Evolutionary conservation across 1,140 invertebrate species (phyloP).

Genomic region (Drosophila funebris): DNA sequence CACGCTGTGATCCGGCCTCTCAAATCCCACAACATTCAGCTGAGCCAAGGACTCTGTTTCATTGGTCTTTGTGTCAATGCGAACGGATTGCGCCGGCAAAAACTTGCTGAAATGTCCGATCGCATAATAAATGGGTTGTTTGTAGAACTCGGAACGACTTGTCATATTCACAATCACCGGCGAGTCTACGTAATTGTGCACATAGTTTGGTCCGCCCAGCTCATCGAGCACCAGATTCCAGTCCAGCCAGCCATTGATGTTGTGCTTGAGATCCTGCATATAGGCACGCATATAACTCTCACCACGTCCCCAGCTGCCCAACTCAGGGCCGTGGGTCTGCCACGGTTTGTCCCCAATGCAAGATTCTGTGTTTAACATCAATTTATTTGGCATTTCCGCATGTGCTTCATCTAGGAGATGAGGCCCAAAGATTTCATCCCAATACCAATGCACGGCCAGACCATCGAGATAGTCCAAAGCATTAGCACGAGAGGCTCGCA

Average conservation of each 20-base stretch:
- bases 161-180: slow-evolving; percentile 89
- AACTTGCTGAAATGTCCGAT: slow-evolving; percentile 95
- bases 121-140: slow-evolving; percentile 95
- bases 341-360: slow-evolving; percentile 86
- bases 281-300: slow-evolving; percentile 86
- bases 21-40: slow-evolving; percentile 85
- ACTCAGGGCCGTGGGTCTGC: slow-evolving; percentile 78
- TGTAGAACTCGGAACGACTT: slow-evolving; percentile 89
- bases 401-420: slow-evolving; percentile 85
- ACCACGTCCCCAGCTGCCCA: slow-evolving; percentile 91
- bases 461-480: slow-evolving; percentile 90
- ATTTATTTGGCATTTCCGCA: slow-evolving; percentile 87
- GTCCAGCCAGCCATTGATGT: slow-evolving; percentile 91
- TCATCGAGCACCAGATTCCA: slow-evolving; percentile 94
- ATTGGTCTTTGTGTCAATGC: slow-evolving; percentile 77
- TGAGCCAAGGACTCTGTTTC: slow-evolving; percentile 33
- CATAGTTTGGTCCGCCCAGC: slow-evolving; percentile 93
- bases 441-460: slow-evolving; percentile 93
- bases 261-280: slow-evolving; percentile 89
- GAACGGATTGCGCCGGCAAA: slow-evolving; percentile 86
- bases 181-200: slow-evolving; percentile 90
- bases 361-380: slow-evolving; percentile 91
- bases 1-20: slow-evolving; percentile 85
- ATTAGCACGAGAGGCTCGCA: slow-evolving; percentile 85
- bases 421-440: slow-evolving; percentile 85